Conservation (phyloP, 2,888 invertebrate genomes). For the Aethes cnicana region DNA sequence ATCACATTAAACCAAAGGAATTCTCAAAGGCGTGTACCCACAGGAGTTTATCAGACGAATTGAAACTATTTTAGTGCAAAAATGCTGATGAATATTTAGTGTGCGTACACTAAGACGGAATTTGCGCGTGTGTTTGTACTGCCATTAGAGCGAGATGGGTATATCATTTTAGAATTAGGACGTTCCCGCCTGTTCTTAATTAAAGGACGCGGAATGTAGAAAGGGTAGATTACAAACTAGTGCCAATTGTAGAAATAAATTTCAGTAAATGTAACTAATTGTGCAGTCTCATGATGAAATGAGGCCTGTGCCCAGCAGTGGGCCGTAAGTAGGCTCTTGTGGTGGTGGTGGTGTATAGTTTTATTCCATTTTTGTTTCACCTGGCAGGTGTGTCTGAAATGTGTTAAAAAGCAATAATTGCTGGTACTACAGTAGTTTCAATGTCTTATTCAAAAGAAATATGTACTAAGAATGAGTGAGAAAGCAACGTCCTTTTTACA, state of each 20-base stretch:
- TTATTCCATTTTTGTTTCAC: no score
- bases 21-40: constrained; percentile 26
- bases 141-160: constrained; percentile 75
- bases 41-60: constrained; percentile 4
- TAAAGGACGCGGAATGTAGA: constrained; percentile 52
- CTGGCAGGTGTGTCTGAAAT: no score
- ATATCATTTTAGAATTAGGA: constrained; percentile 72
- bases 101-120: constrained; percentile 34
- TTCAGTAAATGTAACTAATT: no score
- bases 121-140: constrained; percentile 57
- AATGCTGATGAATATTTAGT: constrained; percentile 39
- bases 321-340: no score
- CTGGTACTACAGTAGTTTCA: no score
- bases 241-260: no score
- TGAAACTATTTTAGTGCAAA: constrained; percentile 11
- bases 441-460: no score
- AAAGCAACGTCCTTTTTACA: not conserved
- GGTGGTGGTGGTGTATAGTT: no score
- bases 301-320: no score
- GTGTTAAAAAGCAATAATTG: no score
- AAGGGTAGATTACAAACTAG: constrained; percentile 46
- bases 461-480: not conserved
- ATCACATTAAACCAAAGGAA: constrained; percentile 14
- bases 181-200: constrained; percentile 69
- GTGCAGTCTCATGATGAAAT: no score